Base-by-base conservation (phyloP, 2,113 vertebrate species). In the Benitochromis conjunctus region DNA sequence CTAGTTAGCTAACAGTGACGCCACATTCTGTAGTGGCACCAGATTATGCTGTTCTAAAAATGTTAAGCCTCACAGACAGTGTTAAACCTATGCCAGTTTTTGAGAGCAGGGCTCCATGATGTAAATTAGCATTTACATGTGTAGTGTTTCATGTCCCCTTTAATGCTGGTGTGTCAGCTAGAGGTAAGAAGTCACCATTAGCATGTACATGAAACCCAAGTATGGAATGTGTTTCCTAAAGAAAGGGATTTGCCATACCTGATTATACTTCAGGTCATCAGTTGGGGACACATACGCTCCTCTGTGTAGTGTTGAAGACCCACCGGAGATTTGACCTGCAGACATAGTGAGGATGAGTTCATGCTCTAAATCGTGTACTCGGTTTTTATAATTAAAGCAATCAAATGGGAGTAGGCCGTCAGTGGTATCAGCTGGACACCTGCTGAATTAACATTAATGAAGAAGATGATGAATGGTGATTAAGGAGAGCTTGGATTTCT, bases 221-320 rank as follows among this genome's bases (percentile, higher is more conserved):
- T 60, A 18, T 34, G 16, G 26, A 31, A 38, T 31, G 58, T 54
- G 18, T 48, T 79, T 60, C 9, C 9, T 18, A 77, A 18, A 29
- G 21, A 62, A n/a, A 34, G 26, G 11, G n/a, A 29, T 14, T 34
- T 19, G 18, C 48, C 55, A 48, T 94, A 99, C 99, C 97, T 99
- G 99, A 95, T 98, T 99, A 86, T 99, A 98, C 96, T 99, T 99
- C 90, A 98, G 97, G 94, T 99, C 98, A 93, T 99, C 99, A 77
- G 97, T 95, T 38, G 99, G 98, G 0, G 98, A 98, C 94, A 98
- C 97, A 34, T 99, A 99, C 0, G 98, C 98, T 95, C 99, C 99
- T 95, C 98, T 97, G 94, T 97, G 99, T 92, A 99, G 96, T 79
- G 98, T 98, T 82, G 98, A 98, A 90, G 98, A 97, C 87, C 98